Percentiles rank a stretch among this genome's conserved stretches.
These are phyloP conservation scores for Celastrina argiolus DNA, from an alignment of 2,888 invertebrate species.

Conservation along the genomic window DNA sequence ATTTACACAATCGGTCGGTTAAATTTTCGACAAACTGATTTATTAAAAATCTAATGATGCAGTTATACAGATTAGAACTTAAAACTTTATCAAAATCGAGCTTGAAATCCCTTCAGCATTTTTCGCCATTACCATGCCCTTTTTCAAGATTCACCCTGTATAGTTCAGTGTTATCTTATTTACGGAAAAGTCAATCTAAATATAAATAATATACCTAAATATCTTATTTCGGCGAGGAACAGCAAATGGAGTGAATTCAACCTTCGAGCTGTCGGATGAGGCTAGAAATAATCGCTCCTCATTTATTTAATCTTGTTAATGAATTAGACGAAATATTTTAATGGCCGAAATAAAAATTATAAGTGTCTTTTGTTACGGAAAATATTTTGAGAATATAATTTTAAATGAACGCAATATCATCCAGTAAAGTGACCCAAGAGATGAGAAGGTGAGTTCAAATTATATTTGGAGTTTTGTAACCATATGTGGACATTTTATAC, in stretches of 20 bases:
- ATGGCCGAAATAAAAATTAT: not conserved
- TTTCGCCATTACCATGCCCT: no score
- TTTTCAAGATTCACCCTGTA: no score
- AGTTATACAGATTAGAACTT: no score
- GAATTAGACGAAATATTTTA: constrained; percentile 16
- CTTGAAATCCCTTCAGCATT: no score
- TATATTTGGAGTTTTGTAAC: not conserved
- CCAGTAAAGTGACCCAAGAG: not conserved
- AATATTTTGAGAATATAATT: not conserved
- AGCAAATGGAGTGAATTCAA: constrained; percentile 6
- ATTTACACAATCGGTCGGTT: no score
- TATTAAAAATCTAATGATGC: no score
- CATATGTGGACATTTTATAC: not conserved
- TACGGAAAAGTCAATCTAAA: no score
- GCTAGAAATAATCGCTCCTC: constrained; percentile 13
- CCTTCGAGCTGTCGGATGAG: not conserved
- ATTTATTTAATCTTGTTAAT: constrained; percentile 21
- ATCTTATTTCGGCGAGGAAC: not conserved
- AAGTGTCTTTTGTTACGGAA: not conserved
- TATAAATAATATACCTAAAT: no score
- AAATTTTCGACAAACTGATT: no score
- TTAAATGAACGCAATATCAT: not conserved
- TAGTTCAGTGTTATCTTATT: not conserved
- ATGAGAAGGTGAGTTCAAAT: not conserved
- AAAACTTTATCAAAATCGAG: no score